Evolutionary conservation across 2,888 invertebrate species (phyloP).

Genomic region (Lasioglossum figueresi): DNA sequence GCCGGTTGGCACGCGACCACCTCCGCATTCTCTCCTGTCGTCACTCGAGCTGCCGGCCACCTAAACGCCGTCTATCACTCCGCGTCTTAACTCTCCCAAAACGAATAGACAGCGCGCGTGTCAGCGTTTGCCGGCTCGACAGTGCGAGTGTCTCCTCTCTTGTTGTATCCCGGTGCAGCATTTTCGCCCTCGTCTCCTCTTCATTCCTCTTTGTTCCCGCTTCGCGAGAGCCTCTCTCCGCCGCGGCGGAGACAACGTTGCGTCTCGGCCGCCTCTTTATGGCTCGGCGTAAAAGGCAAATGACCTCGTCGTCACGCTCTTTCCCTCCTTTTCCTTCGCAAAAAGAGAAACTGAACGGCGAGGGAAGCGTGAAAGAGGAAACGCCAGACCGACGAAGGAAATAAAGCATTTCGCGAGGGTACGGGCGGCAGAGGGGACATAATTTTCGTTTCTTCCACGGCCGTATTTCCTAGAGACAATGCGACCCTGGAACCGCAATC

Average conservation of each 20-base stretch:
- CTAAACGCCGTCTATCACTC: conserved; percentile 14
- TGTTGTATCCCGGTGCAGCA: neutral
- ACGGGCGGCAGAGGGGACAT: conserved; percentile 42
- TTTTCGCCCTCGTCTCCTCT: neutral
- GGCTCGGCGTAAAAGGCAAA: conserved; percentile 58
- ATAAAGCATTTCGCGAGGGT: conserved; percentile 67
- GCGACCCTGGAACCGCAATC: conserved; percentile 71
- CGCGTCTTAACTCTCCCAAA: conserved; percentile 19
- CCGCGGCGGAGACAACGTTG: conserved; percentile 24
- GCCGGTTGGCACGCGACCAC: conserved; percentile 61
- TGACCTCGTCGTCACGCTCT: conserved; percentile 47
- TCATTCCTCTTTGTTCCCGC: neutral
- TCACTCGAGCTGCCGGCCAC: conserved; percentile 8
- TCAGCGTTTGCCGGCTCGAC: neutral
- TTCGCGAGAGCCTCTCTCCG: neutral
- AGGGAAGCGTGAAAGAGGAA: conserved; percentile 50
- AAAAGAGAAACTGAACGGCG: conserved; percentile 19
- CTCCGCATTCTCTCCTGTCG: neutral
- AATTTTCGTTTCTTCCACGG: conserved; percentile 71
- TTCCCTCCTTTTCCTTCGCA: neutral
- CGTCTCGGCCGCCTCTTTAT: conserved; percentile 49
- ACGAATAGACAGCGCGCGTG: neutral
- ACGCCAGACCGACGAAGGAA: conserved; percentile 58
- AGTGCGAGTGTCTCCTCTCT: neutral
- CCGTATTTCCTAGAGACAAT: conserved; percentile 71